Base-by-base conservation (phyloP, 2,113 vertebrate genomes). In the Gopherus evgoodei region DNA sequence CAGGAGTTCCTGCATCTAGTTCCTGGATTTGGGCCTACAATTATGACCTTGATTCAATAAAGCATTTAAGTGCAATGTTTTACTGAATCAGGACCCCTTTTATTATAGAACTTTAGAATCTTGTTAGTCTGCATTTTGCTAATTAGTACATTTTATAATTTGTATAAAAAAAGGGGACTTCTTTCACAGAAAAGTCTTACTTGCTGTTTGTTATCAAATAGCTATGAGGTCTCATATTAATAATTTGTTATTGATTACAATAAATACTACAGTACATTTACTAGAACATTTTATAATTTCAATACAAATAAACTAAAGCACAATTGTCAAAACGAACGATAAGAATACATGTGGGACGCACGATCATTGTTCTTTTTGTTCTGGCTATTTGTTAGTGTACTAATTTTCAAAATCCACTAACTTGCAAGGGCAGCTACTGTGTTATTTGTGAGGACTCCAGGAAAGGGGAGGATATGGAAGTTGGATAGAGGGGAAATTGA, bases 391-490 rank as follows among this genome's bases (percentile, higher is more conserved):
- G 81, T 87, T 31, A 90, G 76, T 89, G 21, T 24, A 87, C 59
- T 10, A 84, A 89, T 82, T 91, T 95, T 49, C 56, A 86, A 90
- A 78, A 86, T 69, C 85, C 9, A 49, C 83, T 95, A 38, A 49
- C 81, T 17, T 89, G 35, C 14, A 87, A 35, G 0, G 0, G 29
- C 62, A 91, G 22, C 21, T 93, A 72, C 47, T 89, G 57, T 8
- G 65, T 38, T 53, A 56, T 84, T 5, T 1, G 6, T 44, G 5
- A 83, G 21, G 80, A 49, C 7, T 86, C 21, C 14, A 88, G n/a
- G n/a, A 94, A n/a, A 94, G 83, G 59, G 31, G 90, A 93, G 38
- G 84, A 95, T 88, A 6, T 82, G 38, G 83, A 85, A 91, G 27
- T 94, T 87, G 90, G 42, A 94, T 16, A 93, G 91, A 47, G n/a